Evolutionary conservation across 2,888 invertebrate species (phyloP).

Genomic region (Tachystola acroxantha): DNA sequence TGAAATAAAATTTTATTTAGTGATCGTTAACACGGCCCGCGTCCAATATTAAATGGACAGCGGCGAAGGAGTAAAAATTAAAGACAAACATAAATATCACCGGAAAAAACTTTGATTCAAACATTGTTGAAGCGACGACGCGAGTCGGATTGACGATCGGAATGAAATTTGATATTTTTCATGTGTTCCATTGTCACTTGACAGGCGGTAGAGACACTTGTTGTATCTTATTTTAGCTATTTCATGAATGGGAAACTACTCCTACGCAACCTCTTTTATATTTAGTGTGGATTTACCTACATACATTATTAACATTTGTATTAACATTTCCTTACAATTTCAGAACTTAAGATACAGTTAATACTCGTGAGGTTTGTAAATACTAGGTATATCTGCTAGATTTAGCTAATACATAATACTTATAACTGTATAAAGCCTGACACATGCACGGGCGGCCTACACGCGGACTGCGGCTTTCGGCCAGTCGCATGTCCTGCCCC

Average conservation of each 20-base stretch:
- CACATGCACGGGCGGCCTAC: too few relatives aligned
- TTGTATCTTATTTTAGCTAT: conserved; percentile 42
- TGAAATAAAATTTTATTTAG: conserved; percentile 75
- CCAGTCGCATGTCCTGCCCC: too few relatives aligned
- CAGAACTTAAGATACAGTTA: too few relatives aligned
- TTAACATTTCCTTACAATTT: too few relatives aligned
- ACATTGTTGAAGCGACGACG: conserved; percentile 22
- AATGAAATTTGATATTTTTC: conserved; percentile 70
- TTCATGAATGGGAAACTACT: conserved; percentile 53
- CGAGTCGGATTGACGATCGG: conserved; percentile 49
- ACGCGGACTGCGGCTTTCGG: too few relatives aligned
- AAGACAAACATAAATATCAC: conserved; percentile 72
- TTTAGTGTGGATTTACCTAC: neutral
- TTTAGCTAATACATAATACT: too few relatives aligned
- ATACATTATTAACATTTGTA: too few relatives aligned
- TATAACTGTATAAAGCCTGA: too few relatives aligned
- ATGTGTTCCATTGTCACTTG: conserved; percentile 53
- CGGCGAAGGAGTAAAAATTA: conserved; percentile 71
- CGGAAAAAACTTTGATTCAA: conserved; percentile 63
- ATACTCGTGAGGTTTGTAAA: too few relatives aligned
- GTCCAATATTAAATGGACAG: conserved; percentile 71
- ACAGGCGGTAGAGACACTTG: conserved; percentile 34
- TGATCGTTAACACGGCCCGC: conserved; percentile 70
- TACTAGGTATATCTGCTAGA: too few relatives aligned
- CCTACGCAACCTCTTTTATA: conserved; percentile 4